phyloP scores from a whole-genome alignment of 1,140 invertebrate species.

The Penaeus chinensis region DNA sequence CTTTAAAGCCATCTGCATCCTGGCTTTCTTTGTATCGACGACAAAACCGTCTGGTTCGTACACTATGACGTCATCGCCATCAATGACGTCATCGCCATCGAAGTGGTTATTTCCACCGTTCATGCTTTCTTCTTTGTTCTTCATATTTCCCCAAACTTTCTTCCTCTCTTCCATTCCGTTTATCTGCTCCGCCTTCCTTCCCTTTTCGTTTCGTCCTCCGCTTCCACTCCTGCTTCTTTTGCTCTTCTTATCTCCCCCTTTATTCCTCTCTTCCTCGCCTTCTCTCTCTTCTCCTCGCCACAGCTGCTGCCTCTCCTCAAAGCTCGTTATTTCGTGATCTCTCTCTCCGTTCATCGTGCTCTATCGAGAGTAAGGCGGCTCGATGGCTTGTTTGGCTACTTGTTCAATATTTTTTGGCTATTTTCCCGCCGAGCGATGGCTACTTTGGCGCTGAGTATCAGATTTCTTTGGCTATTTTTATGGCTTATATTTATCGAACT shows the following conservation, averaged over 20 bases:
- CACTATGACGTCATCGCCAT: background rate
- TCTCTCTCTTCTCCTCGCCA: background rate
- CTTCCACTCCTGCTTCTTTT: background rate
- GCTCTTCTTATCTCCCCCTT: background rate
- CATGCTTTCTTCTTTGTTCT: slow-evolving; percentile 5
- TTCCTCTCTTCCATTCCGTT: slow-evolving; percentile 1
- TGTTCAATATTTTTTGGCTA: too few species aligned
- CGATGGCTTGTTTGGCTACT: too few species aligned
- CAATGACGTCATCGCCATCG: background rate
- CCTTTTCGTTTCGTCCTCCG: background rate
- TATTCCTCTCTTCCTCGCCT: background rate
- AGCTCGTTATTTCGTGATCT: background rate
- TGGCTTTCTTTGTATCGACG: too few species aligned
- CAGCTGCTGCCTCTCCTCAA: background rate
- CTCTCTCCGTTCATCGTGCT: too few species aligned
- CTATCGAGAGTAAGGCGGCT: too few species aligned
- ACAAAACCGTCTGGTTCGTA: background rate
- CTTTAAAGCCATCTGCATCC: too few species aligned
- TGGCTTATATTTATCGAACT: too few species aligned
- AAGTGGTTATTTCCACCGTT: background rate
- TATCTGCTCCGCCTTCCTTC: background rate
- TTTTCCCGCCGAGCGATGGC: too few species aligned
- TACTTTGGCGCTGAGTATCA: too few species aligned
- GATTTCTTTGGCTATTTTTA: too few species aligned
- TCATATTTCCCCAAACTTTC: background rate